phyloP scores from a whole-genome alignment of 2,113 vertebrate genomes.

The Halichoeres trimaculatus region DNA sequence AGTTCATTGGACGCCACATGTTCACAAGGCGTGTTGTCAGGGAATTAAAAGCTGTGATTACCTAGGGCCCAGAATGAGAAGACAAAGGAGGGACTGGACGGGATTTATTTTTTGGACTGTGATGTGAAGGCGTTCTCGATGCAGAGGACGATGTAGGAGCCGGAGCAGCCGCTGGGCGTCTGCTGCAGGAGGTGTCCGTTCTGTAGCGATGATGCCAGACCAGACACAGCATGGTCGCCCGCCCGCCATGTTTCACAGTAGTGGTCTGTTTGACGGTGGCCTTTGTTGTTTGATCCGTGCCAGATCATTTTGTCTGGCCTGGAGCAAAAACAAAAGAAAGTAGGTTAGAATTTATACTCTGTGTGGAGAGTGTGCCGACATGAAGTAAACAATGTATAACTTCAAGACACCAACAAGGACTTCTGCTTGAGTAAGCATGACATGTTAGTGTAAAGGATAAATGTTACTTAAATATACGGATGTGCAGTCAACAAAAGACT shows the following conservation, averaged over 20 bases:
- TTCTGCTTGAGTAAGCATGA: not conserved
- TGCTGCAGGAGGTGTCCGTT: slow-evolving; percentile 89
- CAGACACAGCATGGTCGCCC: slow-evolving; percentile 74
- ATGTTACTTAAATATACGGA: not conserved
- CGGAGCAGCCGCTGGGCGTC: slow-evolving; percentile 85
- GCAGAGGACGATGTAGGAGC: slow-evolving; percentile 89
- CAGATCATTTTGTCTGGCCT: slow-evolving; percentile 96
- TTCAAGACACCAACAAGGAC: not conserved
- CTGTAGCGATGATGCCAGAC: slow-evolving; percentile 89
- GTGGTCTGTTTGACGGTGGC: slow-evolving; percentile 87
- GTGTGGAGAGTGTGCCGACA: not conserved
- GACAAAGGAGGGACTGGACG: not conserved
- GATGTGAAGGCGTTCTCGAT: slow-evolving; percentile 94
- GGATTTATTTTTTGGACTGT: slow-evolving; percentile 86
- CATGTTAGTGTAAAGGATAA: not conserved
- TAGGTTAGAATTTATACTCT: not conserved
- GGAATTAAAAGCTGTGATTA: slow-evolving; percentile 43
- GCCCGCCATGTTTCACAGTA: slow-evolving; percentile 97
- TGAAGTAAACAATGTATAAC: not conserved
- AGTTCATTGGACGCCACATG: slow-evolving; percentile 63
- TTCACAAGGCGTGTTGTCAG: slow-evolving; percentile 39
- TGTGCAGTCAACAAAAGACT: slow-evolving; percentile 50
- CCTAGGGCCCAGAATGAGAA: slow-evolving; percentile 34
- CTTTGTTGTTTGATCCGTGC: slow-evolving; percentile 90
- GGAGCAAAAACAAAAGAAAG: slow-evolving; percentile 41